Base-by-base conservation (phyloP, 2,888 invertebrate genomes). In the Pemphredon lugubris region DNA sequence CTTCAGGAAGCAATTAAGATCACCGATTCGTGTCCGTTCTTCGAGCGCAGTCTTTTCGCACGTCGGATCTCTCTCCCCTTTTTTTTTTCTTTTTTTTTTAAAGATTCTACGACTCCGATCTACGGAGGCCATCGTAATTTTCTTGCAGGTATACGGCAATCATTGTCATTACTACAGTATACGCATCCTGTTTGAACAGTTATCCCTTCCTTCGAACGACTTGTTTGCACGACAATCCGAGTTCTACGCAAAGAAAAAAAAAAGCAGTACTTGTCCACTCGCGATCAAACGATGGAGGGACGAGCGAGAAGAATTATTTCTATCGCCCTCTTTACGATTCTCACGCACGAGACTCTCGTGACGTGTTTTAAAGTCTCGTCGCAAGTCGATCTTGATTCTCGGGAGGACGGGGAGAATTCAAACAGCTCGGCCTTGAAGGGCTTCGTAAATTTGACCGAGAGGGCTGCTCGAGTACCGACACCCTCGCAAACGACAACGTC, bases 51-150 rank as follows among this genome's bases (percentile, higher is more conserved):
- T 50, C 30, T 44, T 16, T 26, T 34, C 39, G 18, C 66, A n/a
- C 26, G 40, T 48, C 20, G 23, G 5, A 39, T 30, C 34, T 26
- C 26, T 13, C 5, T 32, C 54, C 44, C 42, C 11, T 51, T 44
- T 7, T 13, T 4, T 34, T 37, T 32, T 54, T 40, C 51, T 50
- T 54, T 55, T 39, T 61, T 64, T 53, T 44, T 59, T 34, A 18
- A n/a, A n/a, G 20, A 20, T 60, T 59, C 57, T 32, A 23, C 45
- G 20, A 61, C 16, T n/a, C 16, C 39, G 18, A 47, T 59, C n/a
- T 18, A 37, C 72, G 75, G 61, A 84, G 83, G 79, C 53, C 82
- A 65, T 53, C 65, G 71, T 51, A 82, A 84, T 84, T 84, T 78
- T 67, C 84, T 71, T 59, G 57, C 42, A 30, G 30, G 32, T 37